These are phyloP conservation scores for Arctopsyche grandis DNA, from an alignment of 1,140 invertebrate species.

Conservation along the genomic window DNA sequence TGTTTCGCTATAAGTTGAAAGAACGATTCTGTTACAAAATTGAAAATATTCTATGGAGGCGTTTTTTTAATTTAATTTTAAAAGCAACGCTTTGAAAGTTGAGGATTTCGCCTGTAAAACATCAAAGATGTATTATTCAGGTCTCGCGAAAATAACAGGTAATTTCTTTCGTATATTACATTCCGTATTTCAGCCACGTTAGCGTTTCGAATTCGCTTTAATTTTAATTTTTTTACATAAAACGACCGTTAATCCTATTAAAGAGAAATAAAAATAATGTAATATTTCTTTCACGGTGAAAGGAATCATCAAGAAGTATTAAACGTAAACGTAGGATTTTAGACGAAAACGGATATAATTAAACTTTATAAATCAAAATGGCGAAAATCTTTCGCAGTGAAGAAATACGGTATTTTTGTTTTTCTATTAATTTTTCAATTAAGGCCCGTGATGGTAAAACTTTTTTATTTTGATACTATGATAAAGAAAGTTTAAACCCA, in stretches of 20 bases:
- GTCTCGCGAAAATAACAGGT: too few species aligned
- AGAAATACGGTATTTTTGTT: conserved; percentile 6
- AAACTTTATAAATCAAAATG: conserved; percentile 28
- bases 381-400: not conserved
- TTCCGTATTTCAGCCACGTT: too few species aligned
- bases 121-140: too few species aligned
- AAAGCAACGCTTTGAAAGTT: too few species aligned
- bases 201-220: too few species aligned
- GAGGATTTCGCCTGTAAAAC: too few species aligned
- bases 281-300: not conserved
- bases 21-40: too few species aligned
- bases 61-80: too few species aligned
- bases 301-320: not conserved
- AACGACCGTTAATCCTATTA: conserved; percentile 15
- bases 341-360: conserved; percentile 2
- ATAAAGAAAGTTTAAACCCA: not conserved
- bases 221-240: not conserved
- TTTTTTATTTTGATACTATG: not conserved
- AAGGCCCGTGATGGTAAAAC: not conserved
- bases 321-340: not conserved
- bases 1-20: not conserved
- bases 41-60: too few species aligned
- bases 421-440: conserved; percentile 15
- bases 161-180: too few species aligned
- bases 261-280: not conserved